These are phyloP conservation scores for Ochropacha duplaris DNA, from an alignment of 2,888 invertebrate species.

Conservation along the genomic window DNA sequence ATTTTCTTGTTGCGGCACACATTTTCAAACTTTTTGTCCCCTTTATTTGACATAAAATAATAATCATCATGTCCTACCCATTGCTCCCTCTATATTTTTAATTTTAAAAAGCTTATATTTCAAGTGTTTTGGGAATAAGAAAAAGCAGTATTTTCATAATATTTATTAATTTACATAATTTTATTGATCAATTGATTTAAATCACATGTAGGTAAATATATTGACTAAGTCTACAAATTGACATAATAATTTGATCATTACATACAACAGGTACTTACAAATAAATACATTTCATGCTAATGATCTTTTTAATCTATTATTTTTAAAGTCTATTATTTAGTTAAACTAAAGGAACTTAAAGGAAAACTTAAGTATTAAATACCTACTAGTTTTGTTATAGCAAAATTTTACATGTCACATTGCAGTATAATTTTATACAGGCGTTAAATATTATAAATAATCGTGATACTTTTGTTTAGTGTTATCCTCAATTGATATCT, in stretches of 20 bases:
- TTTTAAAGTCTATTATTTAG: neutral
- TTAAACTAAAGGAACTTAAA: neutral
- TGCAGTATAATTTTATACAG: neutral
- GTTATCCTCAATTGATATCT: too few relatives aligned
- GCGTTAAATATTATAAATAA: neutral
- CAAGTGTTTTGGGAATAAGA: neutral
- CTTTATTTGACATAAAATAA: neutral
- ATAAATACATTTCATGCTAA: neutral
- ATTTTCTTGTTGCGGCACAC: neutral
- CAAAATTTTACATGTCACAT: neutral
- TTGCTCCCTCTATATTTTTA: too few relatives aligned
- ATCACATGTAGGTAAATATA: too few relatives aligned
- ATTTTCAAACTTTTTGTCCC: neutral
- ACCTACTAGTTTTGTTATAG: neutral
- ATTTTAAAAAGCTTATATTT: too few relatives aligned
- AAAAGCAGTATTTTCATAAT: neutral
- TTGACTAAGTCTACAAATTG: slow-evolving; percentile 4
- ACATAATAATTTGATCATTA: slow-evolving; percentile 10
- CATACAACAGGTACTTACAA: neutral
- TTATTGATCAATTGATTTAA: neutral
- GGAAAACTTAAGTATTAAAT: neutral
- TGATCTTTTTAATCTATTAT: neutral
- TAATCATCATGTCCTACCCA: too few relatives aligned
- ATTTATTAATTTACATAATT: neutral
- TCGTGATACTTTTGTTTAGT: too few relatives aligned